These are phyloP conservation scores for Narcine bancroftii DNA, from an alignment of 2,113 vertebrate species.

Conservation along the genomic window DNA sequence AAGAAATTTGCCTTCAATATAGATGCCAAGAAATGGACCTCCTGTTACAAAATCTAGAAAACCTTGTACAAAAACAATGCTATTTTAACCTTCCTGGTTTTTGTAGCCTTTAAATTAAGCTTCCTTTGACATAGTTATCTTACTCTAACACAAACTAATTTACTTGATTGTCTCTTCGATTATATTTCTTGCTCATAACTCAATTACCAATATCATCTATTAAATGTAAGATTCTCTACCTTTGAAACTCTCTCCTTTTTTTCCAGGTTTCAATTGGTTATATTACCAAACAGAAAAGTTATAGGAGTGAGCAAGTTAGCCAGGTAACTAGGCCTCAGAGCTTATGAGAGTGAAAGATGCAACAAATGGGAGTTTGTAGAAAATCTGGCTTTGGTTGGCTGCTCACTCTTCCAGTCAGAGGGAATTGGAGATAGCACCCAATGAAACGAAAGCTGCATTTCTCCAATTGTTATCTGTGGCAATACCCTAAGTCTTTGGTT, in stretches of 20 bases:
- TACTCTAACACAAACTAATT: neutral
- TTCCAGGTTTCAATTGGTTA: constrained; percentile 51
- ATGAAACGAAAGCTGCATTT: constrained; percentile 30
- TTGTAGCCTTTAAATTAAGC: neutral
- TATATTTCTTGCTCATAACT: neutral
- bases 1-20: neutral
- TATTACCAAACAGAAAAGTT: constrained; percentile 47
- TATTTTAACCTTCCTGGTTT: neutral
- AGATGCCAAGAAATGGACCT: neutral
- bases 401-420: neutral
- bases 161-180: neutral
- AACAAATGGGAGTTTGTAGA: constrained; percentile 41
- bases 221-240: constrained; percentile 14
- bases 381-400: neutral
- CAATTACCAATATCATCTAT: neutral
- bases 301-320: constrained; percentile 50
- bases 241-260: constrained; percentile 43
- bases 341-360: constrained; percentile 40
- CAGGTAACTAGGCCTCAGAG: constrained; percentile 46
- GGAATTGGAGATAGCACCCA: neutral
- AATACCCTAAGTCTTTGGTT: constrained; percentile 32
- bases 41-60: neutral
- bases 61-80: neutral
- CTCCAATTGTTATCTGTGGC: constrained; percentile 28
- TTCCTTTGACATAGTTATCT: neutral